Evolutionary conservation across 2,888 invertebrate species (phyloP).

Genomic region (Noctua janthe): DNA sequence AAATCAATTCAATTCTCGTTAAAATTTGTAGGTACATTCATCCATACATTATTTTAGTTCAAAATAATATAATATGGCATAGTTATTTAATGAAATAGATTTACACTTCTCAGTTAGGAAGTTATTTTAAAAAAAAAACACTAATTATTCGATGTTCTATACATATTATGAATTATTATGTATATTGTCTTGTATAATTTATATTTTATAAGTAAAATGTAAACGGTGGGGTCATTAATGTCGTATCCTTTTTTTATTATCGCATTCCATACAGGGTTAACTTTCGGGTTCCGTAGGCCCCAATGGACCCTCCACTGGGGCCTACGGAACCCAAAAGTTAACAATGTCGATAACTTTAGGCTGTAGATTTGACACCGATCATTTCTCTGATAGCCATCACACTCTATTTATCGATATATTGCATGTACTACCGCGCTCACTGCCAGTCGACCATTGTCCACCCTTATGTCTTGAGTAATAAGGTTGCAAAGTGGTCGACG

Average conservation of each 20-base stretch:
- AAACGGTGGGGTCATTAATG: slow-evolving; percentile 71
- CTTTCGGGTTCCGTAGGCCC: too few species aligned
- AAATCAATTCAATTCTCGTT: slow-evolving; percentile 58
- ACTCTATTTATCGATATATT: slow-evolving; percentile 58
- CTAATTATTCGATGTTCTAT: slow-evolving; percentile 79
- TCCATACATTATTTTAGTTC: slow-evolving; percentile 76
- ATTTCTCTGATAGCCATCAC: slow-evolving; percentile 45
- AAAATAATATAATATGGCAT: slow-evolving; percentile 74
- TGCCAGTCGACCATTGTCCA: not conserved
- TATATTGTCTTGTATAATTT: slow-evolving; percentile 81
- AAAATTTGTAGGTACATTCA: slow-evolving; percentile 65
- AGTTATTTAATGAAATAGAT: slow-evolving; percentile 78
- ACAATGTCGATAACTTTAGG: slow-evolving; percentile 52
- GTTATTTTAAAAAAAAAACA: slow-evolving; percentile 79
- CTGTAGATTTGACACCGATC: slow-evolving; percentile 55
- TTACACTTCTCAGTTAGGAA: slow-evolving; percentile 81
- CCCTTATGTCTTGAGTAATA: not conserved
- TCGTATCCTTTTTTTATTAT: slow-evolving; percentile 69
- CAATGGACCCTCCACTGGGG: slow-evolving; percentile 36
- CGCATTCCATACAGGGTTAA: slow-evolving; percentile 79
- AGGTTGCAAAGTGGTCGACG: not conserved
- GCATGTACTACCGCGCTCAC: slow-evolving; percentile 19
- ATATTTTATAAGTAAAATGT: slow-evolving; percentile 81
- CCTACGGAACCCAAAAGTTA: slow-evolving; percentile 64
- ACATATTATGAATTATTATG: slow-evolving; percentile 76